Evolutionary conservation across 1,140 invertebrate genomes (phyloP).

Genomic region (Stegodyphus mimosarum): DNA sequence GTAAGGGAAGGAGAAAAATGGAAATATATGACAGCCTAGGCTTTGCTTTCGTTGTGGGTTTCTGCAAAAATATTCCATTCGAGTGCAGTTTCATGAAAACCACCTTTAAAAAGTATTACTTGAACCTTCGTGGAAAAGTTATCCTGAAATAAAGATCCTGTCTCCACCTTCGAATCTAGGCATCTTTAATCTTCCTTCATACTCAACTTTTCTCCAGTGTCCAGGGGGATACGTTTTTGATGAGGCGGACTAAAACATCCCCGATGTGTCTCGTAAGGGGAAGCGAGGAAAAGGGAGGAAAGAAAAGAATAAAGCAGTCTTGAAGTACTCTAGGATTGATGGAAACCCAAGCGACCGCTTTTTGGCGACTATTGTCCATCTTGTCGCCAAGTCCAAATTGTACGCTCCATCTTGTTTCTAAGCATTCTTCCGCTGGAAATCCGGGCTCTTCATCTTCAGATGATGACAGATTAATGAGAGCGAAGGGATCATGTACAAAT

Average conservation of each 20-base stretch:
- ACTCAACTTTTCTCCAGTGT: background rate
- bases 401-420: conserved; percentile 28
- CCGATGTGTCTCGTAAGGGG: background rate
- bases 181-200: conserved; percentile 17
- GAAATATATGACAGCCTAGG: no score
- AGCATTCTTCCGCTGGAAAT: conserved; percentile 1
- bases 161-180: background rate
- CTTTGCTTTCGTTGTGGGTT: no score
- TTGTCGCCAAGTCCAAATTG: conserved; percentile 54
- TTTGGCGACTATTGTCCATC: conserved; percentile 45
- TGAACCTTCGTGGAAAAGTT: no score
- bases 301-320: conserved; percentile 21
- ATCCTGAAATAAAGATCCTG: background rate
- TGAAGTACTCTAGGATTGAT: conserved; percentile 42
- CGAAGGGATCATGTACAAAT: background rate
- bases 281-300: background rate
- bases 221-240: conserved; percentile 41
- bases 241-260: conserved; percentile 29
- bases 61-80: no score
- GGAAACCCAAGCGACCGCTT: conserved; percentile 20
- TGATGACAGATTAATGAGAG: conserved; percentile 31
- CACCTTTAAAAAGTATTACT: no score
- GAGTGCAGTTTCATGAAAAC: no score
- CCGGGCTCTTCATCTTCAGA: background rate
- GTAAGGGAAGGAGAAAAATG: no score